Percentiles rank a stretch among this genome's conserved stretches.
Evolutionary conservation across 1,140 invertebrate species (phyloP).

Genomic region (Paracyclopina nana): DNA sequence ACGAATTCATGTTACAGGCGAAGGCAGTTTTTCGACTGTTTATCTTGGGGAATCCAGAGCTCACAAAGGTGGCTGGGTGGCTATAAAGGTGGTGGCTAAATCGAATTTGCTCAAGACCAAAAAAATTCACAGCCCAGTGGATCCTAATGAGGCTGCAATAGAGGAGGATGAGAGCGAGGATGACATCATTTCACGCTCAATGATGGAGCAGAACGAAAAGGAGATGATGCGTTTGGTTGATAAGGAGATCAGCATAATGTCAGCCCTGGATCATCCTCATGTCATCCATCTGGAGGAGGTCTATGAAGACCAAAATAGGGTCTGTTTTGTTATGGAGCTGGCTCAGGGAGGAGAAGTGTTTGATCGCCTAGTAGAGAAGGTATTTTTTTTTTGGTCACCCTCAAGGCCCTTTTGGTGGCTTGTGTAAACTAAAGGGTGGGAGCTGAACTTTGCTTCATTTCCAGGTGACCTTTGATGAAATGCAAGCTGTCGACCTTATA

Average conservation of each 20-base stretch:
- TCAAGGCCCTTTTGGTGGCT: neutral
- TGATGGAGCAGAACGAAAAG: no score
- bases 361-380: conserved; percentile 11
- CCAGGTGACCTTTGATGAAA: neutral
- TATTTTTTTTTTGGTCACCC: neutral
- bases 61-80: neutral
- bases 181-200: no score
- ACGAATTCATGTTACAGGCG: no score
- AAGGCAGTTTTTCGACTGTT: neutral
- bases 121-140: neutral
- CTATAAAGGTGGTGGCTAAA: neutral
- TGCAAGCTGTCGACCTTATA: neutral
- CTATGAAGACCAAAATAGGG: neutral
- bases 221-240: neutral
- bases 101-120: no score
- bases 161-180: no score
- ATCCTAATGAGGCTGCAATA: no score
- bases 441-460: neutral
- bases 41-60: neutral
- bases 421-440: neutral
- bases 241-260: neutral
- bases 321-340: conserved; percentile 11
- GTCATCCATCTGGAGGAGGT: neutral
- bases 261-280: neutral
- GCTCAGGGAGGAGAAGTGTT: conserved; percentile 12